A percentile compares a stretch with the other conserved stretches of the same genome.
Evolutionary conservation across 1,140 invertebrate genomes (phyloP).

Genomic region (Panagrolaimus sp.): DNA sequence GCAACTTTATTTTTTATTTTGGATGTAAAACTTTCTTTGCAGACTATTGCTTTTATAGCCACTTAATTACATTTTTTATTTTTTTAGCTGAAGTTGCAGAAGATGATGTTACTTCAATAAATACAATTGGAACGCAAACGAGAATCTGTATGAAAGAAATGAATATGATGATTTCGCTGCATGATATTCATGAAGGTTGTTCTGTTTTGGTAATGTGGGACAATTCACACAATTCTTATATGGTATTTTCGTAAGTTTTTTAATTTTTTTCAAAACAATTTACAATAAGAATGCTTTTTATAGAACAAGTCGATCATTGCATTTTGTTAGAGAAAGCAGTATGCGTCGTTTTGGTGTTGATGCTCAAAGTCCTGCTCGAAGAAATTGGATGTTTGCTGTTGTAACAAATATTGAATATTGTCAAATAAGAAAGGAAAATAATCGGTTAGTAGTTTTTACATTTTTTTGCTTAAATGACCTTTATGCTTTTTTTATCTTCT

Average conservation of each 20-base stretch:
- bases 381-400: conserved; percentile 39
- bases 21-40: too few species aligned
- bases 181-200: conserved; percentile 34
- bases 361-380: conserved; percentile 9
- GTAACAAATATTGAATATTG: conserved; percentile 36
- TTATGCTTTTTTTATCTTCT: background rate
- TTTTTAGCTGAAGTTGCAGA: conserved; percentile 13
- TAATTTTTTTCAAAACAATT: background rate
- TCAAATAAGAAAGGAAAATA: conserved; percentile 33
- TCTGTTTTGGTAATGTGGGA: conserved; percentile 31
- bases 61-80: background rate
- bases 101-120: conserved; percentile 15
- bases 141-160: conserved; percentile 22
- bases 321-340: conserved; percentile 39
- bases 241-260: conserved; percentile 24
- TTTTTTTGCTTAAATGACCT: background rate
- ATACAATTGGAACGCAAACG: conserved; percentile 26
- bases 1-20: too few species aligned
- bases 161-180: conserved; percentile 36
- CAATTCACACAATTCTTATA: conserved; percentile 22
- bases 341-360: conserved; percentile 30
- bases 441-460: conserved; percentile 39
- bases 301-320: conserved; percentile 16
- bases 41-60: background rate
- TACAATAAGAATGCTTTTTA: conserved; percentile 21